Percentiles rank a stretch among this genome's conserved stretches.
These are phyloP conservation scores for Trissonchulus latispiculum DNA, from an alignment of 2,888 invertebrate genomes.

Conservation along the genomic window DNA sequence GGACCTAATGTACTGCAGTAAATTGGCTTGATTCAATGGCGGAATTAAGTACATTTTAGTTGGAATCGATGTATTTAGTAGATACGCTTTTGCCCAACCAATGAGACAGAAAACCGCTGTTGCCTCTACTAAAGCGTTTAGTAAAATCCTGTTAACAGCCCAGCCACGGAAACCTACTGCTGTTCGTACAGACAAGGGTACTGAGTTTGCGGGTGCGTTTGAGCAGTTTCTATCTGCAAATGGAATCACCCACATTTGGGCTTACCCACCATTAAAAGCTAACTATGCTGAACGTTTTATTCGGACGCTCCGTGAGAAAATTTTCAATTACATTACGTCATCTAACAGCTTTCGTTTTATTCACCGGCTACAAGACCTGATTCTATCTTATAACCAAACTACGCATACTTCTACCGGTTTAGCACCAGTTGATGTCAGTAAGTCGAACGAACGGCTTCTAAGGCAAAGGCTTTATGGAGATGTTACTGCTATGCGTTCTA, in stretches of 20 bases:
- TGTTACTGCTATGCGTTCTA: too few species aligned
- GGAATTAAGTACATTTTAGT: neutral
- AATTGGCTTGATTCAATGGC: neutral
- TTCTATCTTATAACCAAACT: neutral
- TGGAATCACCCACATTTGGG: neutral
- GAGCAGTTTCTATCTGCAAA: constrained; percentile 2
- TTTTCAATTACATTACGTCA: neutral
- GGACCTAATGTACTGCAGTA: too few species aligned
- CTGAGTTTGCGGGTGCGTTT: neutral
- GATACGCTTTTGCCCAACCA: neutral
- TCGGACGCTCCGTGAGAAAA: neutral
- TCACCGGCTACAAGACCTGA: neutral
- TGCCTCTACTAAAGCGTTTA: neutral
- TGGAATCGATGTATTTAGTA: neutral
- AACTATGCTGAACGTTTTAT: constrained; percentile 1
- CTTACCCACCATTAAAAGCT: neutral
- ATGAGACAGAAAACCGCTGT: neutral
- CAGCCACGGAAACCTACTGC: neutral
- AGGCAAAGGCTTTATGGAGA: too few species aligned
- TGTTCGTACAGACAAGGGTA: neutral
- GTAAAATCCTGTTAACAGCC: neutral
- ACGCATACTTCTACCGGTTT: neutral
- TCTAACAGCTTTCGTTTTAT: neutral
- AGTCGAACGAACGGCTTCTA: too few species aligned
- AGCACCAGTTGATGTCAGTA: too few species aligned